Percentiles rank a stretch among this genome's conserved stretches.
These are phyloP conservation scores for Spodoptera frugiperda DNA, from an alignment of 1,140 invertebrate genomes.

Conservation along the genomic window DNA sequence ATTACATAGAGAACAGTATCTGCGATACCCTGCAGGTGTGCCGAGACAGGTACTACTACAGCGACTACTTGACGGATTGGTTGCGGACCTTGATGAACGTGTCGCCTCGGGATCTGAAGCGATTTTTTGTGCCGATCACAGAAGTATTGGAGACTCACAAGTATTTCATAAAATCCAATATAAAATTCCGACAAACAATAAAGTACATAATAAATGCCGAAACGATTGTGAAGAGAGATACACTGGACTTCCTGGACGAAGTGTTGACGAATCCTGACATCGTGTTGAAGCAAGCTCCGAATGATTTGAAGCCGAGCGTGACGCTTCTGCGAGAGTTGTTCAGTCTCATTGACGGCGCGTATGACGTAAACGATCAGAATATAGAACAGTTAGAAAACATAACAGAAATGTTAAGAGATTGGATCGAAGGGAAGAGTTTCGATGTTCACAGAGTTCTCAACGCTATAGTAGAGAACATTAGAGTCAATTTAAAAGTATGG, in stretches of 20 bases:
- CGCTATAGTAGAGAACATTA: slow-evolving; percentile 57
- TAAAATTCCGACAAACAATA: slow-evolving; percentile 55
- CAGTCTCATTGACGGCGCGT: slow-evolving; percentile 57
- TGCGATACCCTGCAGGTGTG: slow-evolving; percentile 61
- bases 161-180: slow-evolving; percentile 55
- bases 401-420: slow-evolving; percentile 51
- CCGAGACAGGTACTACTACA: slow-evolving; percentile 57
- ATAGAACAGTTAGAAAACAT: slow-evolving; percentile 53
- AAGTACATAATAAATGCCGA: slow-evolving; percentile 51
- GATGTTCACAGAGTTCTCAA: slow-evolving; percentile 53
- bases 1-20: slow-evolving; percentile 57
- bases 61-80: slow-evolving; percentile 61
- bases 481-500: slow-evolving; percentile 62
- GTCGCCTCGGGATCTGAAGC: slow-evolving; percentile 38
- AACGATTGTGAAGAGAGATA: slow-evolving; percentile 53
- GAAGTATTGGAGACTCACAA: slow-evolving; percentile 52
- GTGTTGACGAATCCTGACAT: slow-evolving; percentile 57
- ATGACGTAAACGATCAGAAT: slow-evolving; percentile 58
- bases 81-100: slow-evolving; percentile 55
- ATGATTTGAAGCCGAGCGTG: slow-evolving; percentile 47
- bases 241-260: slow-evolving; percentile 65
- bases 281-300: slow-evolving; percentile 48
- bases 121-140: slow-evolving; percentile 52
- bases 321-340: slow-evolving; percentile 54
- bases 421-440: slow-evolving; percentile 44